A percentile compares a stretch with the other conserved stretches of the same genome.
phyloP scores from a whole-genome alignment of 2,888 invertebrate species.

The Tipula confusa region DNA sequence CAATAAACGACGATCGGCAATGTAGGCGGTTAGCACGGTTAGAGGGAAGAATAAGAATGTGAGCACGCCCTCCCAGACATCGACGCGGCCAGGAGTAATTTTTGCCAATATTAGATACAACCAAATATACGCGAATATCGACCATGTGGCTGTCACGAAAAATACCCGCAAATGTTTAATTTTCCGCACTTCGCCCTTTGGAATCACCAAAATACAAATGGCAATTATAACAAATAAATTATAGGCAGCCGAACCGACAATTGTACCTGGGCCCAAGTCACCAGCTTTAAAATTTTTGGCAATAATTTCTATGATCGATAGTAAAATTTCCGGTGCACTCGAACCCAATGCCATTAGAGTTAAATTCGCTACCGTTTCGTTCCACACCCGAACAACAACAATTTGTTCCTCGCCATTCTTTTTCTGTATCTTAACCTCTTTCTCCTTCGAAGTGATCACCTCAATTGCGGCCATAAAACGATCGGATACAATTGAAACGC shows the following conservation, averaged over 20 bases:
- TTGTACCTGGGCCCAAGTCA: conserved; percentile 95
- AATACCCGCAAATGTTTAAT: conserved; percentile 96
- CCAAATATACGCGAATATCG: conserved; percentile 98
- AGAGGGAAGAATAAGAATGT: conserved; percentile 96
- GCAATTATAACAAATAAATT: conserved; percentile 97
- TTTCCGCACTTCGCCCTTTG: conserved; percentile 83
- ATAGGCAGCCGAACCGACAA: conserved; percentile 98
- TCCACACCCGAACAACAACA: conserved; percentile 94
- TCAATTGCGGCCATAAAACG: conserved; percentile 99
- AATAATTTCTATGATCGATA: conserved; percentile 97
- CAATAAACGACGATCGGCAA: conserved; percentile 83
- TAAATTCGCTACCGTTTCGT: conserved; percentile 97
- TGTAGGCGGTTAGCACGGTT: conserved; percentile 93
- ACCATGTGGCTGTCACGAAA: conserved; percentile 96
- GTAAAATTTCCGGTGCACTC: conserved; percentile 95
- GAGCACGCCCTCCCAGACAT: conserved; percentile 96
- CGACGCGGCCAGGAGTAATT: conserved; percentile 79
- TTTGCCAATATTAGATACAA: conserved; percentile 89
- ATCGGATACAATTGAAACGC: conserved; percentile 97
- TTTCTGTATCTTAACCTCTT: conserved; percentile 86
- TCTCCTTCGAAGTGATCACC: conserved; percentile 97
- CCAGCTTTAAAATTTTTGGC: conserved; percentile 94
- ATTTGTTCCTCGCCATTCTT: conserved; percentile 83
- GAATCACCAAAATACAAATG: conserved; percentile 88
- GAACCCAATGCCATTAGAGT: conserved; percentile 98